Evolutionary conservation across 2,888 invertebrate genomes (phyloP).

Genomic region (Rhabditophanes sp.): DNA sequence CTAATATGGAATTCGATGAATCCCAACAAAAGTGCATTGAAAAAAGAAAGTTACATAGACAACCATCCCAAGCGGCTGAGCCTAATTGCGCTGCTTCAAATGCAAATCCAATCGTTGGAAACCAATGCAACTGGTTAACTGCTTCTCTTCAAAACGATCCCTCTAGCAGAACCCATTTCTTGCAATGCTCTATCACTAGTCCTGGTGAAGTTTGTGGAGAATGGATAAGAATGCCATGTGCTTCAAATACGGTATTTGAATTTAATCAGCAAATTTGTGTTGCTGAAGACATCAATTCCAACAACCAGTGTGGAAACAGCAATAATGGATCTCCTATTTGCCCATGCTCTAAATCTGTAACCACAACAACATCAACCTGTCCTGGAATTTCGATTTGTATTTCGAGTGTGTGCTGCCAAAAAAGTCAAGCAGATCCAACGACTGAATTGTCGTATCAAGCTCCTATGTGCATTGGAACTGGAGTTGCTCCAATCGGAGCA

Average conservation of each 20-base stretch:
- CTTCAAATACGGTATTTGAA: slow-evolving; percentile 15
- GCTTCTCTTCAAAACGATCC: slow-evolving; percentile 24
- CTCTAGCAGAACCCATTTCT: slow-evolving; percentile 20
- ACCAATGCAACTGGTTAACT: slow-evolving; percentile 31
- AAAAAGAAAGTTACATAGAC: slow-evolving; percentile 18
- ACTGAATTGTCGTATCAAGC: too few species aligned
- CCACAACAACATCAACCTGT: slow-evolving; percentile 1
- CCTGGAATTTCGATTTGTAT: too few species aligned
- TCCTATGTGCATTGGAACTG: too few species aligned
- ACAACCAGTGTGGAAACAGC: too few species aligned
- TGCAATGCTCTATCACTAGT: slow-evolving; percentile 34
- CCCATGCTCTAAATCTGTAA: slow-evolving; percentile 5
- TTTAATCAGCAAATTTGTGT: slow-evolving; percentile 17
- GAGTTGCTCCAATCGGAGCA: too few species aligned
- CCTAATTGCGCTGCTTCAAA: not conserved
- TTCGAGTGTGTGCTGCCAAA: too few species aligned
- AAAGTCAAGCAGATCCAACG: too few species aligned
- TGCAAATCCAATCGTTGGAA: slow-evolving; percentile 16
- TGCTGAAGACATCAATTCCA: slow-evolving; percentile 2
- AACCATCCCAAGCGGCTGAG: slow-evolving; percentile 1
- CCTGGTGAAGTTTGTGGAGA: slow-evolving; percentile 35
- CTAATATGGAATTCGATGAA: slow-evolving; percentile 30
- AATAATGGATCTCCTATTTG: slow-evolving; percentile 7
- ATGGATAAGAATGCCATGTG: slow-evolving; percentile 36
- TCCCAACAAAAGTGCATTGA: slow-evolving; percentile 19